Percentiles rank a stretch among this genome's conserved stretches.
Evolutionary conservation across 2,888 invertebrate species (phyloP).

Genomic region (Pinctada fucata): DNA sequence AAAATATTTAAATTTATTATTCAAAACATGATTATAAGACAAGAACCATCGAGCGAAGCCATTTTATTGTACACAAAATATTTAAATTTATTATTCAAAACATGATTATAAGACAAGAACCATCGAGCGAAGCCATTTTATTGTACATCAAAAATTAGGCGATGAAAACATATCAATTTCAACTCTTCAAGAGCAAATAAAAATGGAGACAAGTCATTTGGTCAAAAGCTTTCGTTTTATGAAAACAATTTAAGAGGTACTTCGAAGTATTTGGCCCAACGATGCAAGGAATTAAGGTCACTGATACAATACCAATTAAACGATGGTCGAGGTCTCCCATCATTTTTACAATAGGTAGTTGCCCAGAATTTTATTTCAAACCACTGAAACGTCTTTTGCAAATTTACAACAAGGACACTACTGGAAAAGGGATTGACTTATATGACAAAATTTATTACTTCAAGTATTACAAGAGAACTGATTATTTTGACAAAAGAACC

Average conservation of each 20-base stretch:
- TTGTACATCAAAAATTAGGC: slow-evolving; percentile 38
- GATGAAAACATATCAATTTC: slow-evolving; percentile 27
- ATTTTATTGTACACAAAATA: slow-evolving; percentile 28
- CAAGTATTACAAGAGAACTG: slow-evolving; percentile 34
- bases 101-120: slow-evolving; percentile 35
- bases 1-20: slow-evolving; percentile 31
- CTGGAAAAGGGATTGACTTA: slow-evolving; percentile 17
- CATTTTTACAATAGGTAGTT: slow-evolving; percentile 39
- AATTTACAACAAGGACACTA: slow-evolving; percentile 14
- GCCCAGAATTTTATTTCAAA: slow-evolving; percentile 38
- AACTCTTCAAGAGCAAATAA: slow-evolving; percentile 23
- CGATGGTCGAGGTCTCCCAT: slow-evolving; percentile 36
- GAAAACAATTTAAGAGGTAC: slow-evolving; percentile 40
- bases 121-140: slow-evolving; percentile 33
- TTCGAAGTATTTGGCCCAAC: slow-evolving; percentile 46
- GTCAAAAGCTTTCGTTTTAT: slow-evolving; percentile 33
- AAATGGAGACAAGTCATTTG: slow-evolving; percentile 24
- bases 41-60: slow-evolving; percentile 33
- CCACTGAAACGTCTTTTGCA: slow-evolving; percentile 21
- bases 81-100: slow-evolving; percentile 33
- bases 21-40: slow-evolving; percentile 35
- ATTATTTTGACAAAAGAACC: slow-evolving; percentile 48
- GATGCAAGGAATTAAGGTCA: slow-evolving; percentile 39
- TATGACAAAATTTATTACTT: slow-evolving; percentile 9
- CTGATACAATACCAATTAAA: slow-evolving; percentile 41